These are phyloP conservation scores for Drosophila biarmipes DNA, from an alignment of 1,140 invertebrate species.

Conservation along the genomic window DNA sequence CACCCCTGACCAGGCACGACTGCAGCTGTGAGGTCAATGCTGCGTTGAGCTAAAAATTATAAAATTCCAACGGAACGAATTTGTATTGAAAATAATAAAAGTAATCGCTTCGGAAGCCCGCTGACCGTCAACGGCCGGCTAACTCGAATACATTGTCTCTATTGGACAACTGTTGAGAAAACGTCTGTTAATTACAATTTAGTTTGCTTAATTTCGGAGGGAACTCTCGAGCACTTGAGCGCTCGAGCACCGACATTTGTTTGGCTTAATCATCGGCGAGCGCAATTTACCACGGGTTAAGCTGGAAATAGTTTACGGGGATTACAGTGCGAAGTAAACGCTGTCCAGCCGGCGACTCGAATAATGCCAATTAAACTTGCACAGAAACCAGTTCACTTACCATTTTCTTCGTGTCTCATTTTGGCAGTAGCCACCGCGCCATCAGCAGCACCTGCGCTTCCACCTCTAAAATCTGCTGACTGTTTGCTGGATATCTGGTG, in stretches of 20 bases:
- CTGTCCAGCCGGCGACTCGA: slow-evolving; percentile 55
- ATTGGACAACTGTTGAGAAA: slow-evolving; percentile 50
- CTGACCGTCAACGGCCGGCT: slow-evolving; percentile 32
- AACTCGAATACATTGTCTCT: slow-evolving; percentile 30
- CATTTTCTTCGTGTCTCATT: slow-evolving; percentile 46
- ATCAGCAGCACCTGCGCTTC: slow-evolving; percentile 47
- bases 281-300: slow-evolving; percentile 49
- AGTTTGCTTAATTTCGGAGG: slow-evolving; percentile 51
- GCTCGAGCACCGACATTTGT: slow-evolving; percentile 24
- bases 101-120: slow-evolving; percentile 43
- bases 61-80: slow-evolving; percentile 44
- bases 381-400: slow-evolving; percentile 73
- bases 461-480: slow-evolving; percentile 58
- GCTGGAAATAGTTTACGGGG: slow-evolving; percentile 51
- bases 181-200: slow-evolving; percentile 46
- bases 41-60: slow-evolving; percentile 44
- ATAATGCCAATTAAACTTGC: slow-evolving; percentile 79
- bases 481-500: slow-evolving; percentile 25
- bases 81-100: slow-evolving; percentile 61
- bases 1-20: slow-evolving; percentile 37
- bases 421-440: slow-evolving; percentile 50
- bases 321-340: slow-evolving; percentile 57
- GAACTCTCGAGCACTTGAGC: slow-evolving; percentile 35
- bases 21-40: slow-evolving; percentile 48
- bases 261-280: slow-evolving; percentile 43